phyloP scores from a whole-genome alignment of 30 jellyfish, hydroid and myxozoan genomes.

The Aurelia sp. region DNA sequence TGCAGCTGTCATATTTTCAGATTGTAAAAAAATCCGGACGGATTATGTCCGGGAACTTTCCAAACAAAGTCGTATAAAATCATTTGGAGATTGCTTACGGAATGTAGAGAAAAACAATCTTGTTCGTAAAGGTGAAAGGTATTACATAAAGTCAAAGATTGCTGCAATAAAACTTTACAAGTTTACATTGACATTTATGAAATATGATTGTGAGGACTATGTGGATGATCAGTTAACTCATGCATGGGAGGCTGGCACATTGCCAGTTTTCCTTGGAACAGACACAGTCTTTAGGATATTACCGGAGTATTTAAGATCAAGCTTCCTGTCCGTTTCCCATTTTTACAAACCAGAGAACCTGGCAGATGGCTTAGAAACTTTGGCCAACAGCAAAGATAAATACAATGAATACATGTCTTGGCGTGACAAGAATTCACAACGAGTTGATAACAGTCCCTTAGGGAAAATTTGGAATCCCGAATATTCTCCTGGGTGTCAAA shows the following conservation, averaged over 20 bases:
- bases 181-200: constrained; percentile 78
- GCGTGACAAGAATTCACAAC: constrained; percentile 13
- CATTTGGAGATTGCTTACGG: constrained; percentile 81
- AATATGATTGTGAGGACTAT: constrained; percentile 76
- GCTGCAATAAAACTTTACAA: constrained; percentile 40
- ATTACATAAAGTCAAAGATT: constrained; percentile 35
- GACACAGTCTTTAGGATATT: constrained; percentile 45
- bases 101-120: constrained; percentile 67
- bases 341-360: constrained; percentile 67
- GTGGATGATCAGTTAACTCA: constrained; percentile 82
- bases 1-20: constrained; percentile 70
- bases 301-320: constrained; percentile 52
- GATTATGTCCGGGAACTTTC: constrained; percentile 73
- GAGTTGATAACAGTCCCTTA: constrained; percentile 35
- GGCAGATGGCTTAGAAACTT: constrained; percentile 63
- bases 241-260: constrained; percentile 74
- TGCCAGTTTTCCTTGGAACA: constrained; percentile 92
- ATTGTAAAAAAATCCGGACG: constrained; percentile 60
- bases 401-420: constrained; percentile 64
- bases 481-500: constrained; percentile 72
- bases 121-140: constrained; percentile 40
- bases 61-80: constrained; percentile 58
- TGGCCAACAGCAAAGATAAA: constrained; percentile 46
- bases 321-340: constrained; percentile 64
- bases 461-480: constrained; percentile 63